Evolutionary conservation across 1,140 invertebrate genomes (phyloP), one percentile per base, ranked within the genome.

Genomic region (Dendroctonus valens): DNA sequence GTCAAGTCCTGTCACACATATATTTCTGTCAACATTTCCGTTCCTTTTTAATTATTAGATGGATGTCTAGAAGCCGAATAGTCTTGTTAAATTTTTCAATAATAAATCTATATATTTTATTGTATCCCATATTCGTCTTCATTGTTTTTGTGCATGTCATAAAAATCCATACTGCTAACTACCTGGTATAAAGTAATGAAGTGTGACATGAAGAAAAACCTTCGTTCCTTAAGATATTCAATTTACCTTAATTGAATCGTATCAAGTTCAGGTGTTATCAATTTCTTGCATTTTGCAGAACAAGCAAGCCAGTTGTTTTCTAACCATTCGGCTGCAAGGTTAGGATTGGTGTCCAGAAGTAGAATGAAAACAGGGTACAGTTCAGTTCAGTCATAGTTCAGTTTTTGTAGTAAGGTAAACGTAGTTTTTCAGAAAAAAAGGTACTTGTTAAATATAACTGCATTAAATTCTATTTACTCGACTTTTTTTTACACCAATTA

Each of bases 261-360:
- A 12, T 8, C 12, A 41, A 57, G 6, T 12, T 41, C 37, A 41
- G 54, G 26, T 26, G 26, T 26, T 57, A 57, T 41, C 11, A 57
- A 41, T 42, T 9, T 6, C 5, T 41, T 57, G 38, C 5, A 38
- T 51, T 15, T 11, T n/a, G 41, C 11, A 44, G 40, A 46, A n/a
- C 14, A 48, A 46, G 12, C 12, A 38, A 38, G 37, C 7, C 38
- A 38, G 26, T 46, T 59, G 38, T 9, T 48, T 46, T 26, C 15
- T 6, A 38, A 48, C 12, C 8, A 14, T 50, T n/a, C 37, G 12
- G 9, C 50, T 37, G 41, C 6, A 49, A 61, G 59, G 59, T 50
- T 61, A 51, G 48, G 41, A 61, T 61, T 61, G 11, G n/a, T 51
- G 59, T 61, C 11, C 38, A 61, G 49, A 51, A 41, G 40, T 58